phyloP scores from a whole-genome alignment of 2,113 vertebrate species.

The Microtus montanus region DNA sequence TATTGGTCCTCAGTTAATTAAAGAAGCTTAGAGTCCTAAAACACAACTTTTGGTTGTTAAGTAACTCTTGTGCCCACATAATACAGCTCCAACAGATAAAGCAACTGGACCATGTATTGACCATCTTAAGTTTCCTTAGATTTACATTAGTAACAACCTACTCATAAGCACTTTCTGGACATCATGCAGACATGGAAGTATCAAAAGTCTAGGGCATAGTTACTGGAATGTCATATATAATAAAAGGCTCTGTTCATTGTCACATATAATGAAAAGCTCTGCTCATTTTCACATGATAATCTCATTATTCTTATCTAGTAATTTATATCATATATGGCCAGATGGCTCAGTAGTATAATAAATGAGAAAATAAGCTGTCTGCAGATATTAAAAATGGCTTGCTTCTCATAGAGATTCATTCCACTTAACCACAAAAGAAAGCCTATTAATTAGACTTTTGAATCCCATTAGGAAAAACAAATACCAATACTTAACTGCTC shows the following conservation, averaged over 20 bases:
- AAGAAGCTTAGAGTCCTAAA: neutral
- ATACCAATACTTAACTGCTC: conserved; percentile 85
- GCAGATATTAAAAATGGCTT: conserved; percentile 76
- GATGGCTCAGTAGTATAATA: conserved; percentile 54
- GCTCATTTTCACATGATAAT: conserved; percentile 50
- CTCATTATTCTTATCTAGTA: conserved; percentile 36
- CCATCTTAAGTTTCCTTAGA: neutral
- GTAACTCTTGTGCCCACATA: neutral
- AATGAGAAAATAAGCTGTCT: conserved; percentile 76
- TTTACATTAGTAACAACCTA: neutral
- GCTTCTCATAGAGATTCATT: conserved; percentile 79
- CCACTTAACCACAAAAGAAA: conserved; percentile 83
- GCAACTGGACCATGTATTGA: neutral
- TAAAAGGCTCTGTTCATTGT: conserved; percentile 51
- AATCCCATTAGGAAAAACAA: conserved; percentile 88
- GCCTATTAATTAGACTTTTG: conserved; percentile 87
- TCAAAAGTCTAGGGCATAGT: neutral
- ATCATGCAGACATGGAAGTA: neutral
- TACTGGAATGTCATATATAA: neutral
- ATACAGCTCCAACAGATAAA: conserved; percentile 18
- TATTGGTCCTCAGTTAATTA: neutral
- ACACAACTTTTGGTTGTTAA: conserved; percentile 1
- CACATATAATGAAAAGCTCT: conserved; percentile 42
- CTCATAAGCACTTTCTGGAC: neutral
- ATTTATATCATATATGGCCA: conserved; percentile 61